Evolutionary conservation across 2,888 invertebrate species (phyloP).

Genomic region (Oscheius sp.): DNA sequence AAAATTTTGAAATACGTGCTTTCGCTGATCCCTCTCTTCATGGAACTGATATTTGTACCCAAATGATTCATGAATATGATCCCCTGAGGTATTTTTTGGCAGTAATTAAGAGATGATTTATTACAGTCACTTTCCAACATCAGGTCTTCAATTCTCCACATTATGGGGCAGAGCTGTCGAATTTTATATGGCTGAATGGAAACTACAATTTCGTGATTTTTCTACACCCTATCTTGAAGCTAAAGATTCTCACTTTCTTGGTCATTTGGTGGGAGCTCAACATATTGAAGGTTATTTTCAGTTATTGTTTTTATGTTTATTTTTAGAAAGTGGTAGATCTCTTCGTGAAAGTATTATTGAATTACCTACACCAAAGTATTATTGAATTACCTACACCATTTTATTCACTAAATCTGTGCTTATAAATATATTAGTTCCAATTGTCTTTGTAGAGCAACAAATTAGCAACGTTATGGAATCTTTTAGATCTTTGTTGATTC

Average conservation of each 20-base stretch:
- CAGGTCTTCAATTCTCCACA: constrained; percentile 76
- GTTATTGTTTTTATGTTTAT: background rate
- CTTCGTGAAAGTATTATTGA: constrained; percentile 77
- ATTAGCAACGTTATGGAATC: too few relatives aligned
- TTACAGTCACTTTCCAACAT: constrained; percentile 33
- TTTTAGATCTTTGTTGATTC: too few relatives aligned
- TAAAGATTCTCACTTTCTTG: constrained; percentile 87
- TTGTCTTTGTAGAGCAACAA: too few relatives aligned
- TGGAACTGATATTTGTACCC: constrained; percentile 83
- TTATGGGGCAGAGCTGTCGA: constrained; percentile 91
- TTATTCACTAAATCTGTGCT: too few relatives aligned
- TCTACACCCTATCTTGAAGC: constrained; percentile 88
- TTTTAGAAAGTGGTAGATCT: constrained; percentile 53
- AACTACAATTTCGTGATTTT: constrained; percentile 89
- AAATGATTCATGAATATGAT: constrained; percentile 85
- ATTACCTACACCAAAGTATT: constrained; percentile 85
- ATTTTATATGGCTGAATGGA: constrained; percentile 86
- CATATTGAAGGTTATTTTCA: constrained; percentile 54
- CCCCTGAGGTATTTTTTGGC: constrained; percentile 69
- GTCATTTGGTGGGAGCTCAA: constrained; percentile 89
- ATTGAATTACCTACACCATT: too few relatives aligned
- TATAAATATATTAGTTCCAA: too few relatives aligned
- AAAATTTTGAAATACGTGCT: constrained; percentile 81
- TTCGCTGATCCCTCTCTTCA: constrained; percentile 89
- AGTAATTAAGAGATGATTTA: background rate